phyloP scores from a whole-genome alignment of 2,797 vertebrate species.

The Leptoclinus maculatus region DNA sequence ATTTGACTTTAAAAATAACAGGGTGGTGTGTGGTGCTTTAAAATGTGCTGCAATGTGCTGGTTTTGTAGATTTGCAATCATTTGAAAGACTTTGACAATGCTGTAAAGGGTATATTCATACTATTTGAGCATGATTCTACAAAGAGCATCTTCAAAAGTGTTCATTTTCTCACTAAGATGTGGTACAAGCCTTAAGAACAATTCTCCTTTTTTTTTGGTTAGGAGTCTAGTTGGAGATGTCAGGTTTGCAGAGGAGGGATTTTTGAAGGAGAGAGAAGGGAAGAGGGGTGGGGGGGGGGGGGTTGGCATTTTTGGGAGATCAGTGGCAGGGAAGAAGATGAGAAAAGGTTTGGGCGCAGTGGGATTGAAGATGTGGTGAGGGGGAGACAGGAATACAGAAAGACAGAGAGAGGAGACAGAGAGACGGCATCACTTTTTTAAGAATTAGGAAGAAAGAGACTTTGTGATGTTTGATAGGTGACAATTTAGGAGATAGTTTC shows the following conservation, averaged over 20 bases:
- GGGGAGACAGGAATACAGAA: slow-evolving; percentile 69
- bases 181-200: slow-evolving; percentile 37
- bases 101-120: slow-evolving; percentile 26
- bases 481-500: slow-evolving; percentile 32
- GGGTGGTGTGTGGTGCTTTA: slow-evolving; percentile 3
- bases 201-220: slow-evolving; percentile 15
- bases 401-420: slow-evolving; percentile 42
- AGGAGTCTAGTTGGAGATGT: slow-evolving; percentile 38
- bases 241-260: slow-evolving; percentile 43
- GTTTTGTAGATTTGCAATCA: slow-evolving; percentile 26
- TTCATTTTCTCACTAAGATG: slow-evolving; percentile 59
- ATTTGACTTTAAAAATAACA: slow-evolving; percentile 5
- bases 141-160: slow-evolving; percentile 50
- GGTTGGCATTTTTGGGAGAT: slow-evolving; percentile 68
- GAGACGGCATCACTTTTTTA: slow-evolving; percentile 40
- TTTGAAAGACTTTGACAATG: slow-evolving; percentile 23
- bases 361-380: slow-evolving; percentile 71
- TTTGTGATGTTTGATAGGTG: slow-evolving; percentile 34
- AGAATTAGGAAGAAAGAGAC: slow-evolving; percentile 41
- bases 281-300: slow-evolving; percentile 26
- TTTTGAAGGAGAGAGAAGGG: slow-evolving; percentile 35
- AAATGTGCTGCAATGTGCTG: slow-evolving; percentile 11
- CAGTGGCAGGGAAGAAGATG: slow-evolving; percentile 70
- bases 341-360: slow-evolving; percentile 66
- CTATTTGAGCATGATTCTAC: slow-evolving; percentile 24